Percentiles rank a stretch among this genome's conserved stretches.
Evolutionary conservation across 2,113 vertebrate genomes (phyloP).

Genomic region (Rhadina sibilatrix): DNA sequence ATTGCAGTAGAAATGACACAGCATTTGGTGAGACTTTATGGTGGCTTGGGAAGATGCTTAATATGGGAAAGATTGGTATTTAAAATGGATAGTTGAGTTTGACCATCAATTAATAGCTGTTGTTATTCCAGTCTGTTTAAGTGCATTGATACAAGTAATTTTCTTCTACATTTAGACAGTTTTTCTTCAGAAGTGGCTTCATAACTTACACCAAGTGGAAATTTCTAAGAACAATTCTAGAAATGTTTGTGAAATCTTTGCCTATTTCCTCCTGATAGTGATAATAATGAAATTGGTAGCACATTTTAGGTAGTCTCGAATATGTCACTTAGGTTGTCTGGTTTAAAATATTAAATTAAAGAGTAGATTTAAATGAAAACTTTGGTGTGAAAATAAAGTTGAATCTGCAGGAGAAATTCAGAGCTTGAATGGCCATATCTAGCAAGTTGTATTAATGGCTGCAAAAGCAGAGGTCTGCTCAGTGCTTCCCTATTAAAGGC

Average conservation of each 20-base stretch:
- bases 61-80: background rate
- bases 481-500: background rate
- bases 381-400: background rate
- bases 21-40: constrained; percentile 85
- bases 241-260: background rate
- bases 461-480: background rate
- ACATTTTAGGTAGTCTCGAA: background rate
- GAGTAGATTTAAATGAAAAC: background rate
- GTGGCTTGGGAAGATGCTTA: background rate
- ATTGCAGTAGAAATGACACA: constrained; percentile 99
- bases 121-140: background rate
- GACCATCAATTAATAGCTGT: background rate
- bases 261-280: background rate
- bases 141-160: background rate
- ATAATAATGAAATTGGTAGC: background rate
- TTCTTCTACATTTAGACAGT: background rate
- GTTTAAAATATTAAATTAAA: background rate
- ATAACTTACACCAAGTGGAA: background rate
- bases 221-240: background rate
- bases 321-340: background rate
- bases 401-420: background rate
- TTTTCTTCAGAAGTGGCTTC: background rate
- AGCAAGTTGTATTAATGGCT: background rate
- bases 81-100: background rate
- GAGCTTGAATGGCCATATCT: background rate